phyloP scores from a whole-genome alignment of 2,113 vertebrate genomes.

The Misgurnus anguillicaudatus region DNA sequence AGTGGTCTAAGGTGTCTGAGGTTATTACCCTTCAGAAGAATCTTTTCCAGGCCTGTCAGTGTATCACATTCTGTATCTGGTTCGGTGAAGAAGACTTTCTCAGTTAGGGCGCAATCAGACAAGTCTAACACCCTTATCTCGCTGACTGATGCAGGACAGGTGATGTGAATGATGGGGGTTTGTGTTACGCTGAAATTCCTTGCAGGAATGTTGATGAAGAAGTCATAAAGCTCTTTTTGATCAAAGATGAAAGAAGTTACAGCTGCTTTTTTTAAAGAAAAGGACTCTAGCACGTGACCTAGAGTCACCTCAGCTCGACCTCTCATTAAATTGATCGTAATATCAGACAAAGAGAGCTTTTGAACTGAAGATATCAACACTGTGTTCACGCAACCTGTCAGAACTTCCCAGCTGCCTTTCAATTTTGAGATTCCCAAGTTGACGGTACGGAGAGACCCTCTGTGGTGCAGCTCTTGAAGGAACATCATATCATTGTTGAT shows the following conservation, averaged over 20 bases:
- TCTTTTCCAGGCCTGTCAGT: constrained; percentile 64
- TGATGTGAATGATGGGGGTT: constrained; percentile 80
- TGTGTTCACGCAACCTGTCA: constrained; percentile 63
- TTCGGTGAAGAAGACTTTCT: constrained; percentile 73
- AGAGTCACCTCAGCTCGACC: background rate
- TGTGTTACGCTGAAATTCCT: constrained; percentile 70
- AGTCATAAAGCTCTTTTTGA: constrained; percentile 74
- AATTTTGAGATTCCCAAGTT: constrained; percentile 71
- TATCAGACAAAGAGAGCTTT: constrained; percentile 67
- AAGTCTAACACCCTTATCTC: constrained; percentile 76
- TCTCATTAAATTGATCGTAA: background rate
- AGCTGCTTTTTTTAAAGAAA: constrained; percentile 58
- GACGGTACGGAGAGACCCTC: constrained; percentile 54
- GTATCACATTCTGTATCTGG: constrained; percentile 68
- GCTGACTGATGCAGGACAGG: constrained; percentile 79
- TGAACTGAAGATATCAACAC: constrained; percentile 68
- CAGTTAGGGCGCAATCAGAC: constrained; percentile 79
- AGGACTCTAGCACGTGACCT: constrained; percentile 63
- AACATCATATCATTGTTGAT: constrained; percentile 26
- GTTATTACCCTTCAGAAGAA: constrained; percentile 79
- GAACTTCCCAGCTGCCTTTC: constrained; percentile 66
- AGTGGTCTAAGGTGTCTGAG: constrained; percentile 74
- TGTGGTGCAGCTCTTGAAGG: constrained; percentile 42
- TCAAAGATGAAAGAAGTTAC: constrained; percentile 70
- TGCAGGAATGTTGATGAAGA: constrained; percentile 80